phyloP scores from a whole-genome alignment of 2,113 vertebrate species.

The Catharus fuscescens region DNA sequence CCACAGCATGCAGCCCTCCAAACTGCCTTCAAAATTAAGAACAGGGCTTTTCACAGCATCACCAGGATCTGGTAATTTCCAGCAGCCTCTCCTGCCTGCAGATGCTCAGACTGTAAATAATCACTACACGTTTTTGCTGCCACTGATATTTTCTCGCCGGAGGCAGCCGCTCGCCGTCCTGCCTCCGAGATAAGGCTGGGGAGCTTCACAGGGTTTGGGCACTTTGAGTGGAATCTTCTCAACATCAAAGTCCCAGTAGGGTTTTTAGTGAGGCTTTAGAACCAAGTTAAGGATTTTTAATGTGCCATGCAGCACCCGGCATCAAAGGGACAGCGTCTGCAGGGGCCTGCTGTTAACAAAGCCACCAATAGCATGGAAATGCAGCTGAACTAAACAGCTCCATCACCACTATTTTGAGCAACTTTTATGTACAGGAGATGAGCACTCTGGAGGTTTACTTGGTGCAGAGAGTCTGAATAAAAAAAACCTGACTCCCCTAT shows the following conservation, averaged over 20 bases:
- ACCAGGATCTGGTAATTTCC: not conserved
- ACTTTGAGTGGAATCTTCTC: slow-evolving; percentile 49
- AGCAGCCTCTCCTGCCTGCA: not conserved
- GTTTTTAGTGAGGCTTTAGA: slow-evolving; percentile 22
- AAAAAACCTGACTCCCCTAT: not conserved
- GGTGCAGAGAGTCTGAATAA: not conserved
- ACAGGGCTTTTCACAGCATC: not conserved
- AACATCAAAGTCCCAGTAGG: slow-evolving; percentile 54
- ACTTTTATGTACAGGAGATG: not conserved
- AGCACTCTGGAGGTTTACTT: not conserved
- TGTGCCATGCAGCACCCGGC: not conserved
- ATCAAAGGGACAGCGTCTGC: slow-evolving; percentile 9
- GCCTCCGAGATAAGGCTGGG: slow-evolving; percentile 10
- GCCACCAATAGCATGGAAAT: not conserved
- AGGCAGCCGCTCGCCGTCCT: not conserved
- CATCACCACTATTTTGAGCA: not conserved
- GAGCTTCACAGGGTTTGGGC: slow-evolving; percentile 1
- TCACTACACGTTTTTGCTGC: not conserved
- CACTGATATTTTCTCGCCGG: not conserved
- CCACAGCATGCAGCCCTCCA: accelerated
- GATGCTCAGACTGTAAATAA: slow-evolving; percentile 45
- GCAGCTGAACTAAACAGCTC: slow-evolving; percentile 8
- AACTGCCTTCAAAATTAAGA: not conserved
- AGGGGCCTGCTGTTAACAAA: slow-evolving; percentile 15
- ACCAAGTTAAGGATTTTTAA: slow-evolving; percentile 25